Evolutionary conservation across 1,140 invertebrate species (phyloP).

Genomic region (Bombus pascuorum): DNA sequence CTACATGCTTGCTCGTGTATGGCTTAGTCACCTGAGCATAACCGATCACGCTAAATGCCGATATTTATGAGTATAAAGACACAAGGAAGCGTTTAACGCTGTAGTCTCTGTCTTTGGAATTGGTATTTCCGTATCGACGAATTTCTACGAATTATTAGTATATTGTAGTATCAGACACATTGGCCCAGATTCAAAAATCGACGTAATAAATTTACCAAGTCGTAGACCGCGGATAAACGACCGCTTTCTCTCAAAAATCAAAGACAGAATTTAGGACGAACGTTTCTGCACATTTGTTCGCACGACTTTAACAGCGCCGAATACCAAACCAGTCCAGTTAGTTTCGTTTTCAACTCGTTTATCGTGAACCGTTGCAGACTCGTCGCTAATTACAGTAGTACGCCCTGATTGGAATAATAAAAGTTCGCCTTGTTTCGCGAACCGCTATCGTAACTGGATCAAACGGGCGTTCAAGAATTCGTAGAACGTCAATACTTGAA

Average conservation of each 20-base stretch:
- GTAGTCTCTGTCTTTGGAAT: neutral
- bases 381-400: constrained; percentile 11
- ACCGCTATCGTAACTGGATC: neutral
- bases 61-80: constrained; percentile 6
- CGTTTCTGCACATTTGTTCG: neutral
- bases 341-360: constrained; percentile 40
- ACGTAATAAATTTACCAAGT: neutral
- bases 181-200: neutral
- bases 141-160: neutral
- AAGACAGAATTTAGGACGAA: constrained; percentile 32
- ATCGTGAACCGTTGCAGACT: constrained; percentile 14
- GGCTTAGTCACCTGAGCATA: constrained; percentile 73
- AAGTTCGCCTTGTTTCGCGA: neutral
- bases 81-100: neutral
- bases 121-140: neutral
- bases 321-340: constrained; percentile 44
- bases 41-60: constrained; percentile 63
- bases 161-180: too few species aligned
- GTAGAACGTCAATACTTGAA: too few species aligned
- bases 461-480: neutral
- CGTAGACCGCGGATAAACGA: neutral
- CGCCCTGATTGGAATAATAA: constrained; percentile 19
- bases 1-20: constrained; percentile 79
- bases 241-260: constrained; percentile 23
- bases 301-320: constrained; percentile 12